phyloP scores from a whole-genome alignment of 2,888 invertebrate genomes.

The Druceiella hillmani region DNA sequence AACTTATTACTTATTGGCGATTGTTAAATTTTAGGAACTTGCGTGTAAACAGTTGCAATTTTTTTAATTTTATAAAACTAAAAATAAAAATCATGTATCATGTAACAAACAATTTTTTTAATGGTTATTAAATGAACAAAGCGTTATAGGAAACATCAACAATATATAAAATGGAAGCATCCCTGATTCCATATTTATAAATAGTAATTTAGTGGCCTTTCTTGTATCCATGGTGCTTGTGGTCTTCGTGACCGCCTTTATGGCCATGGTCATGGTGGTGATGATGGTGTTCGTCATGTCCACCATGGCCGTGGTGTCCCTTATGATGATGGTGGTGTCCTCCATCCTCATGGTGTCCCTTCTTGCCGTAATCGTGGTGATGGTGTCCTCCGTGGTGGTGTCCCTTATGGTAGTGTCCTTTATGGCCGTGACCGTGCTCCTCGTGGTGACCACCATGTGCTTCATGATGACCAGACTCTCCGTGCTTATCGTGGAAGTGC shows the following conservation, averaged over 20 bases:
- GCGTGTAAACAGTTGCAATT: too few species aligned
- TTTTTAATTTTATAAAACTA: too few species aligned
- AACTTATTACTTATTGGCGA: too few species aligned
- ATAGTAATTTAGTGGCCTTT: too few species aligned
- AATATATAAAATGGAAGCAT: too few species aligned
- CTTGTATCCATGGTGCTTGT: constrained; percentile 72
- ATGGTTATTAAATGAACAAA: too few species aligned
- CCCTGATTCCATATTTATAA: too few species aligned
- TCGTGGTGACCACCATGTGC: constrained; percentile 75
- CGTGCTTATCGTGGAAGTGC: constrained; percentile 79
- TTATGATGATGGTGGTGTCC: constrained; percentile 72
- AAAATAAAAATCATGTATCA: too few species aligned
- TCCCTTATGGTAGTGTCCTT: constrained; percentile 72
- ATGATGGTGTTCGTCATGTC: constrained; percentile 69
- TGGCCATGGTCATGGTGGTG: constrained; percentile 69
- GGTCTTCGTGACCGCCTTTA: constrained; percentile 73
- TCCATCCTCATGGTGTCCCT: constrained; percentile 70
- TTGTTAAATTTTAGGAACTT: too few species aligned
- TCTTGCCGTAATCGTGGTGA: constrained; percentile 72
- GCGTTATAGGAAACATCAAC: too few species aligned
- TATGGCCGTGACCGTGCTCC: constrained; percentile 72
- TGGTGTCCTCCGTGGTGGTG: constrained; percentile 72
- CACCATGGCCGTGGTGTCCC: constrained; percentile 71
- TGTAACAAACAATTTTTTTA: too few species aligned
- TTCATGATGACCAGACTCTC: constrained; percentile 70